A percentile compares a stretch with the other conserved stretches of the same genome.
phyloP scores from a whole-genome alignment of 2,888 invertebrate genomes.

The Smittia aterrima region DNA sequence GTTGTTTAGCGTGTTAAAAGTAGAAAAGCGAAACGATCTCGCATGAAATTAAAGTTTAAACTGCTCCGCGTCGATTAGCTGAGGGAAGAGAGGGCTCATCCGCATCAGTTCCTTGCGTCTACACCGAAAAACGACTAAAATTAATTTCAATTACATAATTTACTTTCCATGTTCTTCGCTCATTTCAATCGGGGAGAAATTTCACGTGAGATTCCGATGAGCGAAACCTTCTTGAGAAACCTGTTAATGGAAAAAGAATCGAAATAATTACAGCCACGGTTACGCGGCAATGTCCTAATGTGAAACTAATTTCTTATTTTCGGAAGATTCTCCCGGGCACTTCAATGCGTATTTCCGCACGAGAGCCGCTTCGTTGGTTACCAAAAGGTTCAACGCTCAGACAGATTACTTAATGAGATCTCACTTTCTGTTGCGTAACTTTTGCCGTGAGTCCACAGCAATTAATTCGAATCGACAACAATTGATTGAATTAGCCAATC shows the following conservation, averaged over 20 bases:
- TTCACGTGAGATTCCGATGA: background rate
- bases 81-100: no score
- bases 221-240: no score
- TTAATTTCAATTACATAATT: conserved; percentile 25
- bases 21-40: background rate
- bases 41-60: background rate
- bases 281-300: conserved; percentile 17
- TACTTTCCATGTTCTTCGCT: background rate
- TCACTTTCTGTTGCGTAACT: no score
- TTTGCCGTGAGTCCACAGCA: no score
- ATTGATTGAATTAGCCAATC: no score
- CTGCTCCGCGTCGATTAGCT: no score
- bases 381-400: background rate
- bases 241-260: background rate
- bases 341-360: conserved; percentile 36
- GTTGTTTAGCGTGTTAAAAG: background rate
- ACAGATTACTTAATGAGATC: background rate
- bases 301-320: conserved; percentile 31
- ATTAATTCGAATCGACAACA: no score
- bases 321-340: background rate
- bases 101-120: no score
- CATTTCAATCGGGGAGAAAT: background rate
- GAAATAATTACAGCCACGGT: background rate
- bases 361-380: background rate
- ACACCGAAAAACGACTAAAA: background rate